Conservation (phyloP, 2,888 invertebrate genomes). For the Rhagonycha lutea region DNA sequence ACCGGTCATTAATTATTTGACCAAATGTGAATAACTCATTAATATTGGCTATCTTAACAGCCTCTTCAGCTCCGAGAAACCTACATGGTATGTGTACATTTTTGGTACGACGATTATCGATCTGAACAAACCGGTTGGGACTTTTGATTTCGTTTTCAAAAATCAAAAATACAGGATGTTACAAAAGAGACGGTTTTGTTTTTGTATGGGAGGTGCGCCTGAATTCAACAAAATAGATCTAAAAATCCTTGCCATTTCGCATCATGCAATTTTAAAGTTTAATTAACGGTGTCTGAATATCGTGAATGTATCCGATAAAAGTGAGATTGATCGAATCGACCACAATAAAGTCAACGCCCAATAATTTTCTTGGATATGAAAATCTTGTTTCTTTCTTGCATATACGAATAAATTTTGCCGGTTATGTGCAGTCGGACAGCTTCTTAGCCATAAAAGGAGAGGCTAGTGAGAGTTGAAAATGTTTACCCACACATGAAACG, state of each 20-base stretch:
- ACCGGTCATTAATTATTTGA: background rate
- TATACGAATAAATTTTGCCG: constrained; percentile 15
- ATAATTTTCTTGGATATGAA: constrained; percentile 5
- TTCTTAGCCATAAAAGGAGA: constrained; percentile 28
- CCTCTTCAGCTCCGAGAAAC: background rate
- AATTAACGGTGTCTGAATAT: background rate
- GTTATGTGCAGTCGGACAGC: constrained; percentile 16
- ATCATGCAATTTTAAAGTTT: background rate
- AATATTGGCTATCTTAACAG: background rate
- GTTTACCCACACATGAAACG: constrained; percentile 14
- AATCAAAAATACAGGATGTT: background rate
- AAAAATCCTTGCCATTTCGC: background rate
- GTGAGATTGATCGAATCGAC: background rate
- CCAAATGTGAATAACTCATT: background rate
- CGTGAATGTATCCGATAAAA: background rate
- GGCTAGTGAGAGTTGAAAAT: constrained; percentile 26
- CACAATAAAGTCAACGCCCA: constrained; percentile 12
- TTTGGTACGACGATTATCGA: background rate
- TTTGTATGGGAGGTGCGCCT: background rate
- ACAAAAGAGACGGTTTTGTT: background rate
- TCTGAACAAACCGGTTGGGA: background rate
- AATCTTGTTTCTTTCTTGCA: constrained; percentile 6
- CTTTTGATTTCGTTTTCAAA: background rate
- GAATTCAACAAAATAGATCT: background rate
- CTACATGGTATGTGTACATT: background rate